Base-by-base conservation (phyloP, 2,797 vertebrate genomes). In the Hylomyscus alleni region DNA sequence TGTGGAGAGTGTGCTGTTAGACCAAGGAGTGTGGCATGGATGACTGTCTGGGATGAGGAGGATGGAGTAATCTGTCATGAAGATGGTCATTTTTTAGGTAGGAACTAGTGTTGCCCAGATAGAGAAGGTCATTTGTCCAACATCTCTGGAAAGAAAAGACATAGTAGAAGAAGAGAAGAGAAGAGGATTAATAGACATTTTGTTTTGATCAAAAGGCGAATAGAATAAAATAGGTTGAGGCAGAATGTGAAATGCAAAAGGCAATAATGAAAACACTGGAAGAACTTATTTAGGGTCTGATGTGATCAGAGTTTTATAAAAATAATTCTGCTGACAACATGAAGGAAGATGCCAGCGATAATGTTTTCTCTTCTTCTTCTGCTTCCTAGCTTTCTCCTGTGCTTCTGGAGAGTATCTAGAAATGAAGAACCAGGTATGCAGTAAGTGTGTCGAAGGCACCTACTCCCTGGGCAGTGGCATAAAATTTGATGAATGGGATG, bases 401-500 rank as follows among this genome's bases (percentile, higher is more conserved):
- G 98, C 98, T 82, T 99, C 99, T 3, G 99, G 99, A 0, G 99
- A 99, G 97, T 99, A 99, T 97, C 98, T 99, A 96, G 99, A 99
- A 98, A 99, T 99, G 99, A 99, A 99, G 67, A 99, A 99, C 97
- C 99, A 99, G 98, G 98, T 99, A 90, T 99, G 99, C 98, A 99
- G 99, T 89, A 99, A 98, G 95, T 99, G 99, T 98, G 99, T 99
- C 0, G 99, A 99, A n/a, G 99, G 99, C 29, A 99, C 99, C 97
- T 99, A 99, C 98, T 99, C 99, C 0, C 98, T 99, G 54, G 99
- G 99, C 97, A 99, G 99, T 0, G 99, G 99, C 44, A 98, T 99
- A 97, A 99, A 99, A 96, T 99, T 99, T 90, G 99, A 99, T 1
- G 99, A 99, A 93, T 99, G 99, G 99, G 99, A 99, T 94, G 99